Percentiles rank a stretch among this genome's conserved stretches.
phyloP scores from a whole-genome alignment of 1,140 invertebrate species.

The Plutomurus gul region DNA sequence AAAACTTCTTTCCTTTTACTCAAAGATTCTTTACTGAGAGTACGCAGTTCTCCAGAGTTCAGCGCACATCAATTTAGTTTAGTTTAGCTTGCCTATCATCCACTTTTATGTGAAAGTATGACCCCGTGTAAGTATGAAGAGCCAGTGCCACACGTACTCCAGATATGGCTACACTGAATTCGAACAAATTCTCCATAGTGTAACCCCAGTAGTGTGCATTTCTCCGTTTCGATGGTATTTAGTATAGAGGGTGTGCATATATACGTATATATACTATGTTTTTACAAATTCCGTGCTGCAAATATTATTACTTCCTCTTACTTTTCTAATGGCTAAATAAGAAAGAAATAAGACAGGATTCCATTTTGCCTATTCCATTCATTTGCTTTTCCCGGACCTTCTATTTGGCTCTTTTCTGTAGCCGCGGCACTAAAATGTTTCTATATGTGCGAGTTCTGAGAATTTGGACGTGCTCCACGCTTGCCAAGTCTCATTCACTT shows the following conservation, averaged over 20 bases:
- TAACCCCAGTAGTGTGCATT: too few relatives aligned
- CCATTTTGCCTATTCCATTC: background rate
- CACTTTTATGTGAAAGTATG: constrained; percentile 35
- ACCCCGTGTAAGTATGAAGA: background rate
- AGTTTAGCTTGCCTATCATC: constrained; percentile 27
- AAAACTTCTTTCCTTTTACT: background rate
- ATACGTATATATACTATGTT: background rate
- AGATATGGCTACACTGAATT: background rate
- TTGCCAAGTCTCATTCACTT: constrained; percentile 10
- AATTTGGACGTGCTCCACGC: background rate
- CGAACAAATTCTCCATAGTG: background rate
- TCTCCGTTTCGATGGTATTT: too few relatives aligned
- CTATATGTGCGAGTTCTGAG: background rate
- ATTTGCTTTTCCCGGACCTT: background rate
- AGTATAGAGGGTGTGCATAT: background rate
- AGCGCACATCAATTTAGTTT: background rate
- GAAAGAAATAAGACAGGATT: constrained; percentile 15
- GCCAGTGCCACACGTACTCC: background rate
- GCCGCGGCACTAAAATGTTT: background rate
- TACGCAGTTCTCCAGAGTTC: background rate
- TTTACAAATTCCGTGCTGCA: background rate
- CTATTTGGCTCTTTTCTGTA: background rate
- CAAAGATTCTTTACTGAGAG: background rate
- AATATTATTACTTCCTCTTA: background rate
- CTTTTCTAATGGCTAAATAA: background rate